Base-by-base conservation (phyloP, 2,888 invertebrate species). In the Drosophila kokeensis region DNA sequence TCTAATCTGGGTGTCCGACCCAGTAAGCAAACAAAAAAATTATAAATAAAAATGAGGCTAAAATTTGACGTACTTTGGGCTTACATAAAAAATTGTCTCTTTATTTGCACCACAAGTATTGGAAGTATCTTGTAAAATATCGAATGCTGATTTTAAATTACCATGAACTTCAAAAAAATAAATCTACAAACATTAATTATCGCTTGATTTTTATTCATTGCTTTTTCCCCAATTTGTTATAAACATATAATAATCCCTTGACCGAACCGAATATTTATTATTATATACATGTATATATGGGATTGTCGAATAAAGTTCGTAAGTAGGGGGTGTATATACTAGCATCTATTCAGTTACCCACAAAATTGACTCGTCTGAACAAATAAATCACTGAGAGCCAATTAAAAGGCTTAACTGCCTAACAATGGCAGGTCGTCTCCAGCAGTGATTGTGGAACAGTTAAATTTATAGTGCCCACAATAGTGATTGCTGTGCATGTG, bases 361-460 rank as follows among this genome's bases (percentile, higher is more conserved):
- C 24, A 24, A 54, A 54, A 34, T 29, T 59, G 2, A 34, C 27
- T 40, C 13, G 42, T 30, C 57, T 30, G 30, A 59, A 13, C 24
- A 40, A 10, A 29, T 53, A 69, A 69, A 48, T 54, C 40, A 48
- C 30, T 36, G 34, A 53, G 38, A 58, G 27, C 21, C 18, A 48
- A 68, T 40, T 50, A 13, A 50, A 67, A 38, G 36, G 29, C 29
- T 30, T 30, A 30, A 24, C 57, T 36, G n/a, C 38, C 11, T 15
- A 6, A 55, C 55, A 55, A 55, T 13, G 38, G 55, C 55, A 13
- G n/a, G 15, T 45, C 38, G 36, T 38, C 38, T 38, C 27, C 27
- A 38, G 24, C 45, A 38, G 38, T 29, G n/a, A 55, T 55, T 55
- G 27, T 13, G 13, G 55, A 55, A 38, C 55, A 27, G 38, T 27